phyloP scores from a whole-genome alignment of 1,140 invertebrate species.

The Drosophila mayri region DNA sequence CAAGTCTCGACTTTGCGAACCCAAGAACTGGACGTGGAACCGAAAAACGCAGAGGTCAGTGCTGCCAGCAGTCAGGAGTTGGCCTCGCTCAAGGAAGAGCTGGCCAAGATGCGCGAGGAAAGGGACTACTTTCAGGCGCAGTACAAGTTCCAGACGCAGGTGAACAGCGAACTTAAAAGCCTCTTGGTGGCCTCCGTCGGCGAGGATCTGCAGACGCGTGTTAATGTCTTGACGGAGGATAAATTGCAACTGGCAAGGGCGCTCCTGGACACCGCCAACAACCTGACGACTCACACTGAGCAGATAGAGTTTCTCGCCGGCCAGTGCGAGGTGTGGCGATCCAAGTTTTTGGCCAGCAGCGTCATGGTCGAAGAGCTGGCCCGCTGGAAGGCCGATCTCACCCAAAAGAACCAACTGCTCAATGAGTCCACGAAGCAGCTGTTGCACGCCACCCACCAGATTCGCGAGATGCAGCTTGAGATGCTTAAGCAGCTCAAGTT shows the following conservation, averaged over 20 bases:
- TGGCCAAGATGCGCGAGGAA: constrained; percentile 86
- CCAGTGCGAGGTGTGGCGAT: constrained; percentile 97
- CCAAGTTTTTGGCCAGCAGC: constrained; percentile 97
- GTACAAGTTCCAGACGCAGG: constrained; percentile 91
- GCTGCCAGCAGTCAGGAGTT: constrained; percentile 38
- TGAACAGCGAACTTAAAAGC: constrained; percentile 96
- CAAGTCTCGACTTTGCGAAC: constrained; percentile 89
- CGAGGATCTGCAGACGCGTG: constrained; percentile 95
- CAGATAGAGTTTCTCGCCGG: constrained; percentile 96
- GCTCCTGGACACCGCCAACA: constrained; percentile 92
- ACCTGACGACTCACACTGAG: constrained; percentile 94
- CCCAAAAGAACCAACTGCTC: constrained; percentile 90
- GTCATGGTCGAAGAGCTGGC: constrained; percentile 96
- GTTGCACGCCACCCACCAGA: constrained; percentile 90
- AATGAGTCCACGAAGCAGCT: constrained; percentile 91
- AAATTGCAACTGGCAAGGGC: constrained; percentile 94
- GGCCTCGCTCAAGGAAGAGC: constrained; percentile 60
- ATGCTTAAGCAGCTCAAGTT: constrained; percentile 88
- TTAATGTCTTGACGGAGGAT: constrained; percentile 95
- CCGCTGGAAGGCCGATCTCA: constrained; percentile 92
- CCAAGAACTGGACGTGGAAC: constrained; percentile 82
- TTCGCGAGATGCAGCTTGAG: constrained; percentile 89
- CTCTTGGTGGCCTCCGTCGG: constrained; percentile 96
- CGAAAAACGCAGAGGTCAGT: constrained; percentile 1
- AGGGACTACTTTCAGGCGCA: constrained; percentile 89